A percentile compares a stretch with the other conserved stretches of the same genome.
These are phyloP conservation scores for Coluber constrictor DNA, from an alignment of 2,797 vertebrate genomes.

Conservation along the genomic window DNA sequence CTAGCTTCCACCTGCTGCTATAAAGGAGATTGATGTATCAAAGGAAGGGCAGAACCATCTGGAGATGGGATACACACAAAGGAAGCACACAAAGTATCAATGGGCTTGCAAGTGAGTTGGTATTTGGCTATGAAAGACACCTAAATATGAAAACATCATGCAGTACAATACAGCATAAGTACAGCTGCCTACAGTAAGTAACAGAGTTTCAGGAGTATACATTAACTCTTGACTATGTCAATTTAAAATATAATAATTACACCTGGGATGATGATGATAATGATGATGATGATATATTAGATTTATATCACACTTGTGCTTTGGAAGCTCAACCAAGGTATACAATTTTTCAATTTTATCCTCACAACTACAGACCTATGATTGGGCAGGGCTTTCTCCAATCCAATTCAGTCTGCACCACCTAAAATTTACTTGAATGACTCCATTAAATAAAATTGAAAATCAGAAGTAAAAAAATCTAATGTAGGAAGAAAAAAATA, in stretches of 20 bases:
- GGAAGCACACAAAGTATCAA: neutral
- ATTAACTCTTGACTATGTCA: neutral
- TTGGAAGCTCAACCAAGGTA: neutral
- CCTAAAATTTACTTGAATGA: neutral
- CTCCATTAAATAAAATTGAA: neutral
- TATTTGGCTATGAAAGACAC: neutral
- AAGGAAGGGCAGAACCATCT: neutral
- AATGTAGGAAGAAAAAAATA: neutral
- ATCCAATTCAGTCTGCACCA: neutral
- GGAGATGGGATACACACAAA: neutral
- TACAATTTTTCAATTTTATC: neutral
- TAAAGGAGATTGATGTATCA: neutral
- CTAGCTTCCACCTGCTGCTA: neutral
- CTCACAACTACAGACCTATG: neutral
- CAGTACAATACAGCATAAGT: neutral
- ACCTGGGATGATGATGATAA: neutral
- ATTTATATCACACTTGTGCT: neutral
- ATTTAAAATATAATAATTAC: neutral
- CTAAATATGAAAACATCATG: neutral
- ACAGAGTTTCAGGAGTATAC: neutral
- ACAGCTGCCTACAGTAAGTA: neutral
- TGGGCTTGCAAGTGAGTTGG: neutral
- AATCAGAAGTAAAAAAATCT: neutral
- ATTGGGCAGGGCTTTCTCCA: neutral
- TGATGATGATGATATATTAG: neutral